Conservation (phyloP, 2,888 invertebrate genomes). For the Amphipoea lucens region DNA sequence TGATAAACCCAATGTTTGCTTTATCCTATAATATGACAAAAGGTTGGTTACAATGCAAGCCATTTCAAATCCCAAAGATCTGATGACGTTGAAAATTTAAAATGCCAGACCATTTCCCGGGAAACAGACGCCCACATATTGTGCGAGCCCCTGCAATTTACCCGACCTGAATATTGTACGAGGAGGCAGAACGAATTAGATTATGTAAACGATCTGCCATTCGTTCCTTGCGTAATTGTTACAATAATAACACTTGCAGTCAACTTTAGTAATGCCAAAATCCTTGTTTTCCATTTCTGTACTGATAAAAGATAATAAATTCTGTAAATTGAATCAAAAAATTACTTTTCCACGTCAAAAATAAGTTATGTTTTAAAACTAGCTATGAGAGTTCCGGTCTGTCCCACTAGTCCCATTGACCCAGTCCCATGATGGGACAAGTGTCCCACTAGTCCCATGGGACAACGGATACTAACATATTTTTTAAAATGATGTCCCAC, state of each 20-base stretch:
- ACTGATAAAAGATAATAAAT: background rate
- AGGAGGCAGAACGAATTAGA: constrained; percentile 40
- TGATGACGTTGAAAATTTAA: constrained; percentile 39
- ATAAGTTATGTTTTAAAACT: background rate
- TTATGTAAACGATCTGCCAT: constrained; percentile 49
- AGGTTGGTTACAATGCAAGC: background rate
- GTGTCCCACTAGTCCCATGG: no score
- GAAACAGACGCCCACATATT: background rate
- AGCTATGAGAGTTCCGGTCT: background rate
- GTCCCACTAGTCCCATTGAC: no score
- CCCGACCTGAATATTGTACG: constrained; percentile 48
- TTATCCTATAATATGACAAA: background rate
- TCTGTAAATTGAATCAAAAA: background rate
- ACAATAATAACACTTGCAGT: constrained; percentile 35
- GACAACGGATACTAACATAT: no score
- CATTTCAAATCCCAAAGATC: constrained; percentile 9
- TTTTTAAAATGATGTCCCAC: no score
- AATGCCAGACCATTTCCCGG: constrained; percentile 38
- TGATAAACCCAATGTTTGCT: background rate
- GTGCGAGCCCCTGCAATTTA: constrained; percentile 39
- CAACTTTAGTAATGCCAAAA: constrained; percentile 6
- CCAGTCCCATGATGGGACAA: no score
- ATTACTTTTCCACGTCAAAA: background rate
- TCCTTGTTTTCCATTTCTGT: background rate
- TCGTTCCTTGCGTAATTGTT: constrained; percentile 28